Conservation (phyloP, 2,113 vertebrate genomes). For the Bos indicus region DNA sequence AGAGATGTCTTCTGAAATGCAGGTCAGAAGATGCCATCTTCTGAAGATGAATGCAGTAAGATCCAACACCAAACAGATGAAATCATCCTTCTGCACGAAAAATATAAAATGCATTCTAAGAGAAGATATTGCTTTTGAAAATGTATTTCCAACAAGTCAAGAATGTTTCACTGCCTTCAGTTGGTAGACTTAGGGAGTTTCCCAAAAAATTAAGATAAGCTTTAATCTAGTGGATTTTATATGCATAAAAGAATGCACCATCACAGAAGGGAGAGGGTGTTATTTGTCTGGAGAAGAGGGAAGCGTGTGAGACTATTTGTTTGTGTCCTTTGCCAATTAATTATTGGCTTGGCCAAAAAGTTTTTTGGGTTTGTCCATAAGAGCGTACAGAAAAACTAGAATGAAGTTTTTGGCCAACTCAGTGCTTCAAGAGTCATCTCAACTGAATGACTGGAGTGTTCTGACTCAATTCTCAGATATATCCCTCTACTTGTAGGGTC, state of each 20-base stretch:
- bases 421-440: not conserved
- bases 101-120: conserved; percentile 1
- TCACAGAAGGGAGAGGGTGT: not conserved
- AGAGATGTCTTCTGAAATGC: not conserved
- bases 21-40: not conserved
- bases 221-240: not conserved
- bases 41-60: conserved; percentile 9
- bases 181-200: not conserved
- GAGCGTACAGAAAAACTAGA: not conserved
- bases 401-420: not conserved
- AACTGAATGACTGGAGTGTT: not conserved
- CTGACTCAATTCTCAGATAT: not conserved
- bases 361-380: not conserved
- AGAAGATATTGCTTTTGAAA: conserved; percentile 2
- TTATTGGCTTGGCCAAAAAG: not conserved
- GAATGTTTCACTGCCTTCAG: not conserved
- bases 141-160: not conserved
- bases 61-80: not conserved
- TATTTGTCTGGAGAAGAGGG: not conserved
- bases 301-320: not conserved
- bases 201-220: not conserved
- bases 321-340: not conserved
- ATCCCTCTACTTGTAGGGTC: not conserved
- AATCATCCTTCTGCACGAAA: not conserved
- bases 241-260: not conserved